Evolutionary conservation across 1,140 invertebrate species (phyloP).

Genomic region (Cyrtorhinus lividipennis): DNA sequence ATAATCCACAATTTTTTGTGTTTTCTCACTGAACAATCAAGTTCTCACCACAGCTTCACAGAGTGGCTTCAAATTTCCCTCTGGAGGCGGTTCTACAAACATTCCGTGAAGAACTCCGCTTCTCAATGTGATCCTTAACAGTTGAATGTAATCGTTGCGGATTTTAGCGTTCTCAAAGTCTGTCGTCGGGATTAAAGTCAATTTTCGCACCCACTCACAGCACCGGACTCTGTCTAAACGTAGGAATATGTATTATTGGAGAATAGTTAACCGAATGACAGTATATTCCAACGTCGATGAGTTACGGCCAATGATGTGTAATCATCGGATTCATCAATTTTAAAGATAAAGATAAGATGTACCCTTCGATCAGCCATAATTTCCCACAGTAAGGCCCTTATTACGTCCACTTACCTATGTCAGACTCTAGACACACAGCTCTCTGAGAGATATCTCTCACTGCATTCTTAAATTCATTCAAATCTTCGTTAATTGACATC

Average conservation of each 20-base stretch:
- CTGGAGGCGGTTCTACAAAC: conserved; percentile 31
- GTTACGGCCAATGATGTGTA: not conserved
- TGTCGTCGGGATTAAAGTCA: conserved; percentile 30
- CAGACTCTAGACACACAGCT: not conserved
- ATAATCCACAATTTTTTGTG: not conserved
- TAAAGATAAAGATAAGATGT: no score
- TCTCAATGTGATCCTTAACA: conserved; percentile 34
- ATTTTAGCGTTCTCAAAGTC: conserved; percentile 32
- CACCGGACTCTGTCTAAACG: conserved; percentile 38
- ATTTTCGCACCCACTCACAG: conserved; percentile 34
- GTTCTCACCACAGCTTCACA: conserved; percentile 31
- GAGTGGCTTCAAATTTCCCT: conserved; percentile 28
- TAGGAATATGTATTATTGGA: no score
- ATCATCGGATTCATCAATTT: not conserved
- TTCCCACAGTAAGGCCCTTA: no score
- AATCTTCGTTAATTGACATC: no score
- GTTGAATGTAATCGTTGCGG: conserved; percentile 35
- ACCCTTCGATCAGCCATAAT: no score
- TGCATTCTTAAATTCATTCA: not conserved
- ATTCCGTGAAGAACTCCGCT: conserved; percentile 33
- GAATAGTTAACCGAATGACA: not conserved
- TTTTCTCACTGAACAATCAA: not conserved
- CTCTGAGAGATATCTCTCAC: not conserved
- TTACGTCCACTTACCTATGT: not conserved
- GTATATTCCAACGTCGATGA: not conserved